phyloP scores from a whole-genome alignment of 1,140 invertebrate genomes.

The Leptinotarsa defecta region DNA sequence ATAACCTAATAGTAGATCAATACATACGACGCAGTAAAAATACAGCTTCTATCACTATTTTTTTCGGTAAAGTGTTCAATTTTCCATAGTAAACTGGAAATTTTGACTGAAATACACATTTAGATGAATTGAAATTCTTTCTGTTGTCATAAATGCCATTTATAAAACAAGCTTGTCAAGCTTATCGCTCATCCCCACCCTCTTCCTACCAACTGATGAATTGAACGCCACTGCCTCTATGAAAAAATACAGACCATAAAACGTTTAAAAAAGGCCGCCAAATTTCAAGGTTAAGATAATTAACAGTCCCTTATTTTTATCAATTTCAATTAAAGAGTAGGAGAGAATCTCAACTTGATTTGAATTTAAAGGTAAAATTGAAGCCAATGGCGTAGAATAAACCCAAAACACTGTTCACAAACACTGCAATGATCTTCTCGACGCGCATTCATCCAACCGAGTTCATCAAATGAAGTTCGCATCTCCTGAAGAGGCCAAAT shows the following conservation, averaged over 20 bases:
- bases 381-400: too few species aligned
- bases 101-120: slow-evolving; percentile 18
- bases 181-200: background rate
- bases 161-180: slow-evolving; percentile 18
- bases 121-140: slow-evolving; percentile 23
- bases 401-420: too few species aligned
- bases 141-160: slow-evolving; percentile 38
- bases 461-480: too few species aligned
- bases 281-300: too few species aligned
- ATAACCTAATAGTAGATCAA: slow-evolving; percentile 65
- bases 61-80: slow-evolving; percentile 16
- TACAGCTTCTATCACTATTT: slow-evolving; percentile 22
- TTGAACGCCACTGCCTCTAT: background rate
- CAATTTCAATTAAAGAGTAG: too few species aligned
- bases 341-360: too few species aligned
- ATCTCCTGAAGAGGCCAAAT: too few species aligned
- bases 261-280: too few species aligned
- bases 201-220: background rate
- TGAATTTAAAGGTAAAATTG: too few species aligned
- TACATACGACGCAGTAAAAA: slow-evolving; percentile 46
- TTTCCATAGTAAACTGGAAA: background rate
- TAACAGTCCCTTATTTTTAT: background rate
- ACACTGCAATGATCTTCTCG: too few species aligned
- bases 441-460: too few species aligned
- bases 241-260: background rate